Base-by-base conservation (phyloP, 2,113 vertebrate species). In the Gymnorhina tibicen region DNA sequence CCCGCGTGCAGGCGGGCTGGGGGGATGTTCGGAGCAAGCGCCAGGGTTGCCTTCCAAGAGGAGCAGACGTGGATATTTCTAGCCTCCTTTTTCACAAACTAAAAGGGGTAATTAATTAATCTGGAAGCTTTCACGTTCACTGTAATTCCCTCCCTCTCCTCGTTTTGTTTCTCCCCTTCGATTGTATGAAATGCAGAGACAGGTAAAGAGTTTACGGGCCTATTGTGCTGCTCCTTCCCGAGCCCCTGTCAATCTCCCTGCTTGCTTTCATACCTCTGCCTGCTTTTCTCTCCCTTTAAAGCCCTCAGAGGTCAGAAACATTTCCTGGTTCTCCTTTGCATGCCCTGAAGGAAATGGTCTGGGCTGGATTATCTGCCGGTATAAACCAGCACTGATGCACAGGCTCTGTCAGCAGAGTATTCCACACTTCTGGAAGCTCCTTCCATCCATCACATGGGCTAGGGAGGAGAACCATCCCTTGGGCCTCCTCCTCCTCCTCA, bases 71-170 rank as follows among this genome's bases (percentile, higher is more conserved):
- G 89, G 58, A 42, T 90, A 50, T 93, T 94, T 90, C 92, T 67
- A 80, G 76, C 44, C 55, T 85, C 52, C 44, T 86, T 91, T 41
- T 73, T 59, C 32, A 47, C 69, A 24, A 79, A 91, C 93, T 62
- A 87, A 95, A 97, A 88, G 55, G 55, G 67, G 66, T 70, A 96
- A 94, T 97, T 96, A 96, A 96, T 95, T 93, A 89, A 91, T 92
- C 8, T 69, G 85, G 89, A 91, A 93, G 95, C 89, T 92, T 93
- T 93, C 19, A 10, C 3, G 0, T 90, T 93, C 72, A 3, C 82
- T 89, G n/a, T 62, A 30, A 66, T 85, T 80, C 78, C 78, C 41
- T 81, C 68, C 44, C 30, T 69, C 80, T 60, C 60, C 64, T 16
- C 13, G 22, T 56, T 89, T 64, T 41, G 59, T 81, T 83, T 85